Evolutionary conservation across 2,797 vertebrate genomes (phyloP), one percentile per base, ranked within the genome.

Genomic region (Melanogrammus aeglefinus): DNA sequence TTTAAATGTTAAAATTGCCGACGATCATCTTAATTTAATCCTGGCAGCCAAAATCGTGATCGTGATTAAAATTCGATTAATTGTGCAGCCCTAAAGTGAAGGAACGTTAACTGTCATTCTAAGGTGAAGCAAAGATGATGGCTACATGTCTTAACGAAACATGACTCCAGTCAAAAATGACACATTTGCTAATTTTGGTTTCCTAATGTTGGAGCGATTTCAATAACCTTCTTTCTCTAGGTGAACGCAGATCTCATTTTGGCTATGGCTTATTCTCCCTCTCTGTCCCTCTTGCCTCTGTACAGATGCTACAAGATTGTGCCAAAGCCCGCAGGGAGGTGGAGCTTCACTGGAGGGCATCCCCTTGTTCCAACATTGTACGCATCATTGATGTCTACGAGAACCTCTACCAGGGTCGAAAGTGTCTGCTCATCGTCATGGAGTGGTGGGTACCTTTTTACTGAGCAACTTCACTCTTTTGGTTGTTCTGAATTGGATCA

Each of bases 351-450:
- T 97, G 96, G 96, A 92, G 98, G 74, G 98, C 97, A 0, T 99
- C 97, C 0, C 95, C 96, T 77, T 99, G 97, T 69, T 72, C 95
- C 0, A 96, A 99, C 89, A 99, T 99, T 1, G 98, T 99, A 38
- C 95, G 95, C 76, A 99, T 99, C 78, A 91, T 97, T 84, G 98
- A 99, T 0, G 97, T 99, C 83, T 99, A 96, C 1, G 98, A 99
- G 89, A 99, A 99, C 87, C 96, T 99, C 16, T 98, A 99, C 78
- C 97, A 97, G 74, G 89, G 92, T 12, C 93, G 92, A 81, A 99
- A 98, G 80, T 99, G 97, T 88, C 94, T 99, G 78, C 96, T 99
- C 79, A 99, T 99, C 24, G 95, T 99, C 87, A 99, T 99, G 98
- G 98, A 99, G 86, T 98, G 97, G 98, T 99, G 80, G 95, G 96